A percentile compares a stretch with the other conserved stretches of the same genome.
These are phyloP conservation scores for Cordilura impudica DNA, from an alignment of 2,888 invertebrate genomes.

Conservation along the genomic window DNA sequence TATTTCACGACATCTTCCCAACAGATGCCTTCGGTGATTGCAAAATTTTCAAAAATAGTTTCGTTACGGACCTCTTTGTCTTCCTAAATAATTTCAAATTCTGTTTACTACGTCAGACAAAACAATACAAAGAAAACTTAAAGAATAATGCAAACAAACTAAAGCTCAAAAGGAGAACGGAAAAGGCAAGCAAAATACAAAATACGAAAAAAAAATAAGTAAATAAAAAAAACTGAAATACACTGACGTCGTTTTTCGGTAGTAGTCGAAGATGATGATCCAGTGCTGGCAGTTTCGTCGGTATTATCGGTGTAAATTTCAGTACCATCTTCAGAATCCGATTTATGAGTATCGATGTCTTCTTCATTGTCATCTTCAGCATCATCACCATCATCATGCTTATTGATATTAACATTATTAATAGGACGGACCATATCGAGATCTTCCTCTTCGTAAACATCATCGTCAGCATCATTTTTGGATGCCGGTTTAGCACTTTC, in stretches of 20 bases:
- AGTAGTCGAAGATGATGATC: conserved; percentile 63
- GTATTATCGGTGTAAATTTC: conserved; percentile 69
- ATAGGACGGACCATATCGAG: conserved; percentile 61
- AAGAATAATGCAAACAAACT: conserved; percentile 28
- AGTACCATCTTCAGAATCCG: conserved; percentile 58
- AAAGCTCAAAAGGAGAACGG: conserved; percentile 24
- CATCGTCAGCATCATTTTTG: conserved; percentile 44
- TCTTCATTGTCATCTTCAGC: conserved; percentile 54
- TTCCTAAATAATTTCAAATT: conserved; percentile 3
- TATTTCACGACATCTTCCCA: too few species aligned
- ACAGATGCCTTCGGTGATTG: too few species aligned
- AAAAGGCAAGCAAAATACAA: conserved; percentile 9
- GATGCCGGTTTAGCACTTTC: conserved; percentile 36
- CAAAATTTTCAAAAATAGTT: too few species aligned
- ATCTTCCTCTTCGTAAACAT: conserved; percentile 54
- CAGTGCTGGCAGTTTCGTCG: conserved; percentile 64
- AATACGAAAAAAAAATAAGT: conserved; percentile 14
- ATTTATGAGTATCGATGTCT: conserved; percentile 56
- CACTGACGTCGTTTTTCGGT: conserved; percentile 74
- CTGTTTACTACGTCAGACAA: conserved; percentile 27
- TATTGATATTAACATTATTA: conserved; percentile 36
- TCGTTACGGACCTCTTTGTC: too few species aligned
- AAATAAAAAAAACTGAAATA: conserved; percentile 69
- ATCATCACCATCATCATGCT: conserved; percentile 21
- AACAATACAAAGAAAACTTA: conserved; percentile 44